Evolutionary conservation across 2,113 vertebrate genomes (phyloP).

Genomic region (Eleginops maclovinus): DNA sequence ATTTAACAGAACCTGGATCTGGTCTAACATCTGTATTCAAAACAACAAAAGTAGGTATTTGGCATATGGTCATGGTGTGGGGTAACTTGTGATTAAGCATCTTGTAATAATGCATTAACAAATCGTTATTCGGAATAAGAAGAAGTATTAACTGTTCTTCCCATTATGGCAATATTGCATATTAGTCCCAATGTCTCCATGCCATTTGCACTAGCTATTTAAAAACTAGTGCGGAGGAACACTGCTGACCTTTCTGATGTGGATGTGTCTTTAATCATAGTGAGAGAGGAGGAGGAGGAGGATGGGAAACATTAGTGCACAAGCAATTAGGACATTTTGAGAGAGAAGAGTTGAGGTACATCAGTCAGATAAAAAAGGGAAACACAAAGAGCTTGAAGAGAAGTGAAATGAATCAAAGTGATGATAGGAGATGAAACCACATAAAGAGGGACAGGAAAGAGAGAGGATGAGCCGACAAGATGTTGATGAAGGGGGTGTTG

Average conservation of each 20-base stretch:
- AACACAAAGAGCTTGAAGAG: neutral
- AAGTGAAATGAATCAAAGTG: conserved; percentile 12
- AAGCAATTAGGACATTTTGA: conserved; percentile 4
- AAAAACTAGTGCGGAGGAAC: neutral
- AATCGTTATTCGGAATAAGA: neutral
- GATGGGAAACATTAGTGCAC: conserved; percentile 1
- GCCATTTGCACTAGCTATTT: neutral
- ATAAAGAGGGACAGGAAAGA: conserved; percentile 25
- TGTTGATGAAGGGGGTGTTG: conserved; percentile 34
- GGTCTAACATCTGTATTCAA: neutral
- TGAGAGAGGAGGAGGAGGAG: neutral
- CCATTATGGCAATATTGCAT: neutral
- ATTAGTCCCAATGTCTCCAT: too few species aligned
- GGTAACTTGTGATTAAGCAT: neutral
- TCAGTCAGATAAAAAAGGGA: neutral
- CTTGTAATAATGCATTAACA: neutral
- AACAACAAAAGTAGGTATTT: neutral
- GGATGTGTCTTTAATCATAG: conserved; percentile 1
- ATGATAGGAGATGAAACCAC: conserved; percentile 36
- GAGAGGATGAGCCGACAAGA: conserved; percentile 19
- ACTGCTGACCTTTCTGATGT: too few species aligned
- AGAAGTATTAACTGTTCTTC: neutral
- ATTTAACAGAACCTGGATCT: neutral
- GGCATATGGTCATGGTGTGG: neutral
- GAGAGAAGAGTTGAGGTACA: neutral